Base-by-base conservation (phyloP, 1,140 invertebrate genomes). In the Leptinotarsa lineolata region DNA sequence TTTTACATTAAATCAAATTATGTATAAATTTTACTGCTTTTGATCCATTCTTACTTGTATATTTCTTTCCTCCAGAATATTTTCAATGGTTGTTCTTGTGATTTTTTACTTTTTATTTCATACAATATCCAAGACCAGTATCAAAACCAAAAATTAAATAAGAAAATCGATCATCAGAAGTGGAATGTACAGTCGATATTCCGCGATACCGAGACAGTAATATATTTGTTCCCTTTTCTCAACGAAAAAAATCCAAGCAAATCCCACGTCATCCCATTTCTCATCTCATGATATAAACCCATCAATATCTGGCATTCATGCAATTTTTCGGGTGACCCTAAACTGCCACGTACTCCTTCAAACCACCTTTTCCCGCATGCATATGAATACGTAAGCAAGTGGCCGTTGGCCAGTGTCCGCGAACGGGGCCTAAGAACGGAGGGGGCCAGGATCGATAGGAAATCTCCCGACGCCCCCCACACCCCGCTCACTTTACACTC, bases 341-440 rank as follows among this genome's bases (percentile, higher is more conserved):
- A 69, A 69, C 15, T 69, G 68, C 59, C 54, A 69, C n/a, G 22
- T 22, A 54, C 54, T 59, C 16, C 68, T 59, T 59, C 54, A 59
- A 69, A 59, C 59, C 68, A 69, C 68, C 68, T 69, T 66, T 66
- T 69, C 68, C 68, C 21, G 68, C 68, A 69, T 54, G 67, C 72
- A 76, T 80, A 80, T 80, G 79, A 80, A 80, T 80, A 74, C 70
- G 65, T 80, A 80, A 80, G 78, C 78, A 80, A 80, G 79, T 80
- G 75, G 79, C 73, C 78, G 79, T n/a, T 69, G 46, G 68, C 45
- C 21, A 77, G 71, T 77, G 75, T 76, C 78, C 76, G 77, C 72
- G 65, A 58, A 69, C 46, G 69, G 24, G 68, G 67, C 63, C 63
- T 69, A 74, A 72, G 65, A 72, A 68, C 68, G 70, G 72, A 70